Base-by-base conservation (phyloP, 2,113 vertebrate species). In the Copsychus sechellarum region DNA sequence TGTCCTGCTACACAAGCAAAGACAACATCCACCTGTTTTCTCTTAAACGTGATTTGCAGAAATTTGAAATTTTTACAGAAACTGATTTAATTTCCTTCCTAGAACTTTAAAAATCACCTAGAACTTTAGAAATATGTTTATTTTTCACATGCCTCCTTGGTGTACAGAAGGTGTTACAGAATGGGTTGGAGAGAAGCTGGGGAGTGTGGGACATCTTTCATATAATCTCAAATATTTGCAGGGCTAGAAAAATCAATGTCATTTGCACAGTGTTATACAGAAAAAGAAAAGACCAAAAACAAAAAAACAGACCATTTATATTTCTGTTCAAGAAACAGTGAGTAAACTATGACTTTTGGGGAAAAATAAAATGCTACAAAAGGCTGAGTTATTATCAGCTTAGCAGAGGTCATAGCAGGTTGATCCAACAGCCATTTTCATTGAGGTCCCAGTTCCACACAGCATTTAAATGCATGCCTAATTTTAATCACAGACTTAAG, bases 401-500 rank as follows among this genome's bases (percentile, higher is more conserved):
- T 66, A 95, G 70, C 58, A 85, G 45, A 72, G 83, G 81, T 95
- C 85, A 93, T 47, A 91, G 76, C 65, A 90, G 81, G 88, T 86
- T 93, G 95, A 96, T 96, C 90, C 67, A 96, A 88, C 74, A 95
- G 71, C 71, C 88, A 83, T 90, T 85, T 67, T 96, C 82, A 56
- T 3, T 60, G 87, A 93, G 93, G 79, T 90, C 50, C 42, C 38
- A 66, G 71, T 71, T 94, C 71, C 64, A 93, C 64, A 40, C 28
- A 86, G 82, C 67, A 67, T 83, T 92, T 93, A 95, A 92, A 95
- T 80, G 76, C 60, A 78, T 86, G 79, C 88, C 78, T 96, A 83
- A 95, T 94, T 94, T 96, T 93, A 96, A 94, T 77, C 92, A 88
- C 93, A 94, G 84, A 62, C 61, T 9, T 88, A 90, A 96, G 62